Base-by-base conservation (phyloP, 1,140 invertebrate species). In the Sminthurides bifidus region DNA sequence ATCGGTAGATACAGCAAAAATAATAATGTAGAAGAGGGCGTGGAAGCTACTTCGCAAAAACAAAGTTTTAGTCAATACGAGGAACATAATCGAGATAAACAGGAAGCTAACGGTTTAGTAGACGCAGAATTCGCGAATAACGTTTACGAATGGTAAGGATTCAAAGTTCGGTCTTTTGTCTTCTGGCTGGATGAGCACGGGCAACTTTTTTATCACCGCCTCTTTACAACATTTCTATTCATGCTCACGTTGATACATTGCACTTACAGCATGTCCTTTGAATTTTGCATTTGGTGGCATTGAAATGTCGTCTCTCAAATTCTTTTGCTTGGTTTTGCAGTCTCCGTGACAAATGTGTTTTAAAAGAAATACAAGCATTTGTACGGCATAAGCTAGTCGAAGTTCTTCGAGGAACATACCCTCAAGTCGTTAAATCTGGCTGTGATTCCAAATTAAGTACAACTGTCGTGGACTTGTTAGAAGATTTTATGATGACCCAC, bases 401-500 rank as follows among this genome's bases (percentile, higher is more conserved):
- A 4, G 40, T 61, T 15, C 48, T 65, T 15, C 41, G 58, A 27
- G 63, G 54, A 2, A 37, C 49, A 29, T 61, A 46, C 56, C 63
- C 63, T 5, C 26, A 56, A 35, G 37, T 61, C 5, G 57, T 52
- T n/a, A n/a, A 27, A 19, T 40, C 44, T 12, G 37, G 41, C 2
- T 33, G 37, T 30, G 19, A 35, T 17, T 15, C 23, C 14, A 35
- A 40, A 5, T 43, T 55, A 8, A 54, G 43, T 45, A 27, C 38
- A 10, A 41, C 45, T 15, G 54, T 43, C 10, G 6, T 54, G 8
- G 33, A 37, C 33, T 51, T 65, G 46, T 14, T 65, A 3, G 52
- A 61, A 48, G 63, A 65, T 33, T 65, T 65, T 52, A 23, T 65
- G 1, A 58, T 59, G 35, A 59, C 21, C 30, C 63, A 61, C 26